Evolutionary conservation across 1,140 invertebrate genomes (phyloP), one percentile per base, ranked within the genome.

Genomic region (Caenorhabditis remanei): DNA sequence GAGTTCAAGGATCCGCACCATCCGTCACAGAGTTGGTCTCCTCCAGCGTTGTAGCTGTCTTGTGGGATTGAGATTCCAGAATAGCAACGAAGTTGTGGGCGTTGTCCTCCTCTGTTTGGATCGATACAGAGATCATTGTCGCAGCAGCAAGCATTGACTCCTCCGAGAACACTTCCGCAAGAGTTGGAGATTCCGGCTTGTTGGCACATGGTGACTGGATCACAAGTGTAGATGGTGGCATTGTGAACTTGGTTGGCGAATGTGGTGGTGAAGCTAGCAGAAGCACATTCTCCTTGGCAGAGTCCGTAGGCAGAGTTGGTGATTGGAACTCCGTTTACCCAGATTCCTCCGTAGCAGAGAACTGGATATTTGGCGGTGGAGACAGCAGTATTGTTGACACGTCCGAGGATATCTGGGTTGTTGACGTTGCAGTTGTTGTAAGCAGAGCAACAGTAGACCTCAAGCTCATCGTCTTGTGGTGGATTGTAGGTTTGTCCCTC

Each of bases 151-250:
- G 67, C 58, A 14, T 53, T 71, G 43, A 46, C 55, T 71, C 41
- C 55, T 87, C 85, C 85, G 48, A 40, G 24, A 43, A 87, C 55
- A 14, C 0, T 24, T 58, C 61, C 75, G 55, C 86, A 87, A 41
- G 65, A 53, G 79, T 87, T 87, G 41, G 75, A n/a, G 61, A 87
- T 83, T 43, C 79, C 79, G 19, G 56, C 48, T 46, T 58, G 53
- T 46, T 53, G 24, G 79, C 87, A 88, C 55, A 88, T 87, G 16
- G 75, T 86, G 16, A 87, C 71, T 48, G 87, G 87, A 53, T 88
- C 87, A 65, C 87, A 88, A 43, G 87, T 87, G 87, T 88, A 88
- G 75, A 88, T 63, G 56, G 85, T 87, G n/a, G 82, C 75, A 63
- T 87, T 87, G 55, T 87, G 84, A 16, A 43, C 13, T 48, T 87